Conservation (phyloP, 64 coral and sea anemone species). For the Porites australiensis region DNA sequence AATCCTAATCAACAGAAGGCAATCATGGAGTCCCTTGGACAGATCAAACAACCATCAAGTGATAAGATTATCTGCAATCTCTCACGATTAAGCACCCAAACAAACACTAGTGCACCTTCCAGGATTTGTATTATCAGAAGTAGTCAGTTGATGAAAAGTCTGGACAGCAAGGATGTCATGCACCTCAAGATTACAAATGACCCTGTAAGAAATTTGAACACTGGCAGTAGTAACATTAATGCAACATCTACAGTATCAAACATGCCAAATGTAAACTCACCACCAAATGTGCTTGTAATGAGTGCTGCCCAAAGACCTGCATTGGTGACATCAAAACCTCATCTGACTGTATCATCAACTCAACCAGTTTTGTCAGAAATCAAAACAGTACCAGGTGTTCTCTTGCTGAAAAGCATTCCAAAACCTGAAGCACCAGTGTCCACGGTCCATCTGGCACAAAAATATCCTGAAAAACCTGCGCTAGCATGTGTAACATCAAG, state of each 20-base stretch:
- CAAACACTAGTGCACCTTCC: neutral
- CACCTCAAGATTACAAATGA: constrained; percentile 76
- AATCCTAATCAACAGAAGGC: constrained; percentile 24
- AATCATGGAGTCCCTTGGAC: constrained; percentile 18
- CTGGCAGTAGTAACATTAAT: neutral
- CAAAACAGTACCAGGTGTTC: neutral
- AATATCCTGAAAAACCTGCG: too few species aligned
- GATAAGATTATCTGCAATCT: constrained; percentile 48
- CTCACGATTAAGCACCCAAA: constrained; percentile 18
- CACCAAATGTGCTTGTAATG: neutral
- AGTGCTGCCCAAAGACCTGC: constrained; percentile 2
- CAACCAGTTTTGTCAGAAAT: neutral
- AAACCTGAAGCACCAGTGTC: neutral
- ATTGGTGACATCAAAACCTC: neutral
- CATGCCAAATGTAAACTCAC: neutral
- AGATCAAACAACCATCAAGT: constrained; percentile 43
- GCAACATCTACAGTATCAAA: neutral
- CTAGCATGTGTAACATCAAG: too few species aligned
- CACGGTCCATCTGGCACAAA: neutral
- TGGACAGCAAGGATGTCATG: constrained; percentile 71
- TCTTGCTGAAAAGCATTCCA: neutral
- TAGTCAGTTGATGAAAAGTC: constrained; percentile 32
- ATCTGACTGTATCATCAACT: neutral
- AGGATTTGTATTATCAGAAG: constrained; percentile 38
- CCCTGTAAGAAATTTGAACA: constrained; percentile 18